phyloP scores from a whole-genome alignment of 2,888 invertebrate species.

The Brenthis daphne region DNA sequence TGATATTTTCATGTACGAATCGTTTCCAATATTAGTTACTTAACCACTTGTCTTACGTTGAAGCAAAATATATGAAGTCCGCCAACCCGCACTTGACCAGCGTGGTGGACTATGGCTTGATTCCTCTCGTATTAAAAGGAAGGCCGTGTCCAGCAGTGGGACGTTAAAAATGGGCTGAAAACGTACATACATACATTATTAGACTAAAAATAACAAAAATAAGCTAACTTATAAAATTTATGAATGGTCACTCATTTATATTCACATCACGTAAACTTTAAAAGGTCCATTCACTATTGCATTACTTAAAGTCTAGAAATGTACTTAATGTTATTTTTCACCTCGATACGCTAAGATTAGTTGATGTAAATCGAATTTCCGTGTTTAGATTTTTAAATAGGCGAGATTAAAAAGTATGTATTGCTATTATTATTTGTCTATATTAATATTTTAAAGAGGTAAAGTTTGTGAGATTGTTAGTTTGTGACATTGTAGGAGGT shows the following conservation, averaged over 20 bases:
- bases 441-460: too few relatives aligned
- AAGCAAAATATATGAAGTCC: too few relatives aligned
- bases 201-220: neutral
- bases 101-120: too few relatives aligned
- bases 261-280: conserved; percentile 14
- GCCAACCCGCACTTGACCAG: too few relatives aligned
- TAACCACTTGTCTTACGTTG: too few relatives aligned
- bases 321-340: conserved; percentile 21
- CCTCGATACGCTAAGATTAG: neutral
- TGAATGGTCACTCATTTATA: neutral
- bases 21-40: too few relatives aligned
- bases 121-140: too few relatives aligned
- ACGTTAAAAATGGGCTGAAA: neutral
- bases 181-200: neutral
- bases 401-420: neutral
- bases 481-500: too few relatives aligned
- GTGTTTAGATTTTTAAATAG: neutral
- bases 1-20: too few relatives aligned
- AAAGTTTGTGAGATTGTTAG: too few relatives aligned
- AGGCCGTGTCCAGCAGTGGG: too few relatives aligned
- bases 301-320: conserved; percentile 15
- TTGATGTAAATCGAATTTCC: neutral
- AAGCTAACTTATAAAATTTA: neutral
- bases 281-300: conserved; percentile 13
- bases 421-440: too few relatives aligned